Conservation (phyloP, 2,113 vertebrate genomes). For the Eurypyga helias region DNA sequence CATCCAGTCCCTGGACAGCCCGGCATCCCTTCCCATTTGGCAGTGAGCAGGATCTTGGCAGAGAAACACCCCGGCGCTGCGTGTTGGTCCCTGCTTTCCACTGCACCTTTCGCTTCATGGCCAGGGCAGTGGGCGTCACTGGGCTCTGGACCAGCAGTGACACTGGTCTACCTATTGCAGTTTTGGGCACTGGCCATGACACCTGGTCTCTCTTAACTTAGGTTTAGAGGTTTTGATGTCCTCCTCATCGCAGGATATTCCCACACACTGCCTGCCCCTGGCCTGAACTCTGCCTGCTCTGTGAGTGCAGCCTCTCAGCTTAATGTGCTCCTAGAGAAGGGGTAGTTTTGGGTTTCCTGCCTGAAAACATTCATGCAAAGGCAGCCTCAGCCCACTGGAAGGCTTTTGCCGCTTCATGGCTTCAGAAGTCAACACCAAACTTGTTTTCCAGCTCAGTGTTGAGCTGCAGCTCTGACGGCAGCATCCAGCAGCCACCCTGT, state of each 20-base stretch:
- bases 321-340: not conserved
- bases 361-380: not conserved
- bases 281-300: not conserved
- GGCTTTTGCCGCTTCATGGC: not conserved
- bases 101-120: accelerated
- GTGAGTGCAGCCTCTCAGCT: not conserved
- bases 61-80: accelerated
- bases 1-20: not conserved
- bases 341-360: not conserved
- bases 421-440: not conserved
- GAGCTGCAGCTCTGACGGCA: not conserved
- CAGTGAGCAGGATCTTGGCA: not conserved
- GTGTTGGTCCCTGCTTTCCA: not conserved
- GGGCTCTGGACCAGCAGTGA: not conserved
- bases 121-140: not conserved
- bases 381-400: not conserved
- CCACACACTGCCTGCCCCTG: not conserved
- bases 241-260: accelerated
- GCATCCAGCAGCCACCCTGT: accelerated
- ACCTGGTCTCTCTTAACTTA: not conserved
- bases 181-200: not conserved
- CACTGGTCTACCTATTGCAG: not conserved
- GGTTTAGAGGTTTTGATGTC: not conserved
- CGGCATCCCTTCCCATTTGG: accelerated
- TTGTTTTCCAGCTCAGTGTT: not conserved